Percentiles rank a stretch among this genome's conserved stretches.
These are phyloP conservation scores for Mormyrops boulengeri DNA, from an alignment of 2,797 vertebrate species.

Conservation along the genomic window DNA sequence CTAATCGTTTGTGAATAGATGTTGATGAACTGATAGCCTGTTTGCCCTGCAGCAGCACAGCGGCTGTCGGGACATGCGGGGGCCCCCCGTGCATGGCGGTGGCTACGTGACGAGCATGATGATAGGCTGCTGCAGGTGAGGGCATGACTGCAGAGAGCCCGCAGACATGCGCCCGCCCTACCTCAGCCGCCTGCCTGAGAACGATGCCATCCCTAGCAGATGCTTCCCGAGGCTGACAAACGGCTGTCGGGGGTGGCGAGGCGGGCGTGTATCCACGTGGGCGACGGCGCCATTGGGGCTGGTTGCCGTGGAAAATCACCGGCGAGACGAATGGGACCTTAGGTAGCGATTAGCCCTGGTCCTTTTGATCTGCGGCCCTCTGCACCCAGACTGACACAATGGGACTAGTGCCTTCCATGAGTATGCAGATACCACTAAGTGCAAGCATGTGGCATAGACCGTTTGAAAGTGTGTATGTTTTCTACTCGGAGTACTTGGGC, in stretches of 20 bases:
- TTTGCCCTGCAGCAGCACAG: slow-evolving; percentile 2
- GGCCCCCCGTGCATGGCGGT: background rate
- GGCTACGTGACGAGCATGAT: slow-evolving; percentile 14
- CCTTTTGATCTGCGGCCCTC: background rate
- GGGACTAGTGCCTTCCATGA: background rate
- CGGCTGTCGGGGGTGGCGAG: background rate
- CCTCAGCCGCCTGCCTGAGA: background rate
- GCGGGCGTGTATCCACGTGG: background rate
- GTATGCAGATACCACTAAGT: background rate
- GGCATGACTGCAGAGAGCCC: slow-evolving; percentile 6
- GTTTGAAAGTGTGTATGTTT: slow-evolving; percentile 3
- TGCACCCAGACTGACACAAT: background rate
- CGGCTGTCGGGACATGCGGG: slow-evolving; percentile 21
- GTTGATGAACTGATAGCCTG: slow-evolving; percentile 9
- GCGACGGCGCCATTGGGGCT: slow-evolving; percentile 5
- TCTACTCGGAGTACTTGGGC: slow-evolving; percentile 28
- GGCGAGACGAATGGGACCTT: background rate
- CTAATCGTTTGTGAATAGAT: slow-evolving; percentile 6
- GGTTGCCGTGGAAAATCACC: background rate
- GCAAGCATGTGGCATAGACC: background rate
- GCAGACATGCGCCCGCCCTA: background rate
- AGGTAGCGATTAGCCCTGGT: background rate
- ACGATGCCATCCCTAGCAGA: background rate
- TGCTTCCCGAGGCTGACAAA: slow-evolving; percentile 2
- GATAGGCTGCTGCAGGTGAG: slow-evolving; percentile 18